These are phyloP conservation scores for Spheniscus mendiculus DNA, from an alignment of 2,113 vertebrate genomes.

Conservation along the genomic window DNA sequence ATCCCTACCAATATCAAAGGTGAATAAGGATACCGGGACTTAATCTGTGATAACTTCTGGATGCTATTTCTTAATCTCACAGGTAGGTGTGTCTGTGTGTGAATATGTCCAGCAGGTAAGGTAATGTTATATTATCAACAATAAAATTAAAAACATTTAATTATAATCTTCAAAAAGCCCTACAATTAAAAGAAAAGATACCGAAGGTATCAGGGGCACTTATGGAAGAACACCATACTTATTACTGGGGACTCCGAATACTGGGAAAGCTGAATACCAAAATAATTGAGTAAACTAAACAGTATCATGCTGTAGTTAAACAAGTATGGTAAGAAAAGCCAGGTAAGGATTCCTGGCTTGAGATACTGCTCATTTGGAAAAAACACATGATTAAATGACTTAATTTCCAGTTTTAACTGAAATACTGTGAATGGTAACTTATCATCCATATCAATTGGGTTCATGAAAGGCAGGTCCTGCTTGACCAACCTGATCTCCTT, in stretches of 20 bases:
- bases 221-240: background rate
- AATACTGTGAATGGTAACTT: background rate
- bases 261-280: background rate
- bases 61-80: background rate
- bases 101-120: background rate
- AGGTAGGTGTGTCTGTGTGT: background rate
- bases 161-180: background rate
- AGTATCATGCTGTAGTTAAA: background rate
- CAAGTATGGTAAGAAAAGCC: background rate
- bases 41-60: background rate
- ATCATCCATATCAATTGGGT: background rate
- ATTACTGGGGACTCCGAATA: background rate
- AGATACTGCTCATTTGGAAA: background rate
- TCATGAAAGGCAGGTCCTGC: too few relatives aligned
- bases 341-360: background rate
- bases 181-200: background rate
- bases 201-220: background rate
- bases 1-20: background rate
- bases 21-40: background rate
- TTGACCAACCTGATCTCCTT: too few relatives aligned
- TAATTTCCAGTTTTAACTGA: background rate
- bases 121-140: background rate
- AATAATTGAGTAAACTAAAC: background rate
- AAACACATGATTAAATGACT: background rate
- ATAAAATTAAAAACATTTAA: background rate